Base-by-base conservation (phyloP, 2,113 vertebrate genomes). In the Prunella fulvescens region DNA sequence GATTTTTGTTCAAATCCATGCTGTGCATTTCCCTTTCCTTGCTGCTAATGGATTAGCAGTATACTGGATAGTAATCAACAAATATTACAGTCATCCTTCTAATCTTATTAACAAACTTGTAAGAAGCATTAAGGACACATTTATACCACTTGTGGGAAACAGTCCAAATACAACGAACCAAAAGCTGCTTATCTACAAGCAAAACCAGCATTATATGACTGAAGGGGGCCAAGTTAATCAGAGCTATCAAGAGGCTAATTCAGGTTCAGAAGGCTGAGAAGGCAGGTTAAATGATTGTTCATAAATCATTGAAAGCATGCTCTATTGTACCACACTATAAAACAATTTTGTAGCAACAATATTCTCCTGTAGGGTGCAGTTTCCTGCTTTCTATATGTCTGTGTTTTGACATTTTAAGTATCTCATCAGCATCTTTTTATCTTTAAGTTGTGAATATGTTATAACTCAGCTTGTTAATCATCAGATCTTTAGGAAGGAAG, bases 101-200 rank as follows among this genome's bases (percentile, higher is more conserved):
- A 97, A 98, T 97, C 97, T 93, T 86, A 97, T 98, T 97, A 97
- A 92, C 69, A 69, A 95, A 93, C 90, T 74, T 92, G 96, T 96
- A 94, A 96, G 96, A 93, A 95, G 96, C 83, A 97, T 97, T 98
- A 98, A 96, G 97, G 97, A 97, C 94, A 97, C 91, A 96, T 98
- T 98, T 98, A 97, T 97, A 95, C 95, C 93, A 69, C 88, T 97
- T 95, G 95, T 97, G 94, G 97, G 97, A 97, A 94, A 81, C 74
- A 69, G 81, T 97, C 97, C 97, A 98, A 98, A 93, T 92, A 95
- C 97, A 98, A 98, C 86, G 45, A 96, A 98, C 77, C 33, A 51
- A 97, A 98, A 98, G 96, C 95, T 89, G 93, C 91, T 97, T 97
- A 97, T 96, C 88, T 95, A 57, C 40, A 81, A 77, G 86, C 71